Base-by-base conservation (phyloP, 2,797 vertebrate genomes). In the Falco naumanni region DNA sequence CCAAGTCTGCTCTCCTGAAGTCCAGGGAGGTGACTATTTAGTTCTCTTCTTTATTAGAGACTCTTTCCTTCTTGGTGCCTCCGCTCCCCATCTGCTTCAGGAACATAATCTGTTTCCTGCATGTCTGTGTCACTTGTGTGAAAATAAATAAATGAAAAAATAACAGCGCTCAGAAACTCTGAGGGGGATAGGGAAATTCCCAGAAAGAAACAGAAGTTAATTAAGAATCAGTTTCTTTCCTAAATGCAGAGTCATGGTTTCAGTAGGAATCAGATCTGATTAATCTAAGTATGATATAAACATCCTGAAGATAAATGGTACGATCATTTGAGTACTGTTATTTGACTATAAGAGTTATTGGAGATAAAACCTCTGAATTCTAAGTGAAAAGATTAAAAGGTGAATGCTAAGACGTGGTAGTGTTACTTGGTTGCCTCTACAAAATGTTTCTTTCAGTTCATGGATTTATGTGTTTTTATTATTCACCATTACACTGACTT, bases 81-180 rank as follows among this genome's bases (percentile, higher is more conserved):
- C 59, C 37, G 43, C 19, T 90, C 31, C 10, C 21, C 41, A 17
- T 57, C 37, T 84, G 45, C 43, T 90, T 20, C 31, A 53, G 53
- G 64, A 86, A 43, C 1, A 4, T 22, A 6, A 39, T 56, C 34
- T 60, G 22, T 83, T 68, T 78, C 72, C 24, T 72, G 45, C 31
- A 25, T 45, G 34, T 71, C 34, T 82, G 17, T 39, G 14, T 84
- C 22, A 34, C 21, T 81, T 61, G 18, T 61, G 21, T 84, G 57
- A 87, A 24, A 28, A 82, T 85, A 72, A 92, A 64, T 75, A 84
- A 89, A 76, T 50, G 41, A 72, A 82, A 92, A 92, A 79, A 61
- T 26, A 75, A 43, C 6, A 25, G 47, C 63, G 11, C 71, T 90
- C 34, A 63, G 81, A 77, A 88, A 29, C 43, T 59, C 53, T 39